Evolutionary conservation across 2,888 invertebrate genomes (phyloP), one percentile per base, ranked within the genome.

Genomic region (Tolmerus cingulatus): DNA sequence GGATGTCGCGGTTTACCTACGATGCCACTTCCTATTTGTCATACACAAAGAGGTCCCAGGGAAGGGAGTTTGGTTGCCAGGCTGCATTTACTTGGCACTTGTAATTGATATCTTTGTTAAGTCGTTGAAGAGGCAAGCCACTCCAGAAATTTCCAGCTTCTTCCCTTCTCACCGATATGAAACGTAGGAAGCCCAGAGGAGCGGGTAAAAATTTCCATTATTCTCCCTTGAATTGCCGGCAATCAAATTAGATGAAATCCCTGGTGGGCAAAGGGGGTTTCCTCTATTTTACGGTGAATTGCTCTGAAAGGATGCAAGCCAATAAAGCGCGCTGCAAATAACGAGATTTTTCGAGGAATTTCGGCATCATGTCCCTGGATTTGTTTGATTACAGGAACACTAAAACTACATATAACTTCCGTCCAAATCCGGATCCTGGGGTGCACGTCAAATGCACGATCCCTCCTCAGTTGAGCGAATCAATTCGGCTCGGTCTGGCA

Each of bases 171-270:
- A 4, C 8, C 34, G 82, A 37, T 37, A 19, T 82, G 82, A 23
- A 23, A 9, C 12, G 27, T 5, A n/a, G 43, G 16, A 16, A 5
- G 14, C 43, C 12, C 43, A 46, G 66, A 19, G 12, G 27, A 23
- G 66, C 27, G 23, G 82, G 23, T n/a, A 0, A 9, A 34, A 34
- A 55, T 27, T 55, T 12, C 66, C n/a, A 66, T 30, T 82, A 82
- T 37, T 66, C 34, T 37, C 19, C 40, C 19, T 82, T 57, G 37
- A 82, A 82, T 66, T 37, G 19, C 19, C 12, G 12, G 57, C 82
- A 82, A 82, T 82, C 55, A 82, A 82, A 82, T 82, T 82, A 82
- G 57, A 37, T 30, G n/a, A 82, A 12, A 46, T 46, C 57, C 57
- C 40, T n/a, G 19, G 34, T 16, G 43, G 46, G 78, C 19, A 78